A percentile compares a stretch with the other conserved stretches of the same genome.
Evolutionary conservation across 2,113 vertebrate genomes (phyloP).

Genomic region (Corythaixoides concolor): DNA sequence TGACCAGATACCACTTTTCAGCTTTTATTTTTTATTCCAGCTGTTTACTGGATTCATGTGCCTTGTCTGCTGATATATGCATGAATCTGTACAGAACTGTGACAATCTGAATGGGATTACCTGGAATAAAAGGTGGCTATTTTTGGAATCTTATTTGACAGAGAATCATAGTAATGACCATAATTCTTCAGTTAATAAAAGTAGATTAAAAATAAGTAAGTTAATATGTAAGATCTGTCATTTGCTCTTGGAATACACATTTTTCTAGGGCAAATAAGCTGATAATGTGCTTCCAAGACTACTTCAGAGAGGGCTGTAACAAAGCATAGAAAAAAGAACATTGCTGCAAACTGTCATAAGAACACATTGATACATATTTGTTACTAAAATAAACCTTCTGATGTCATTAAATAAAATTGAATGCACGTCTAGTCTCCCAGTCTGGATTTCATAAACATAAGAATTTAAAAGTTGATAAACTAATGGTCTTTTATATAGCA

Average conservation of each 20-base stretch:
- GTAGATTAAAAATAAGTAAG: neutral
- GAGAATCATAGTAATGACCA: neutral
- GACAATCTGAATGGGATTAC: neutral
- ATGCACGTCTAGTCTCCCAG: neutral
- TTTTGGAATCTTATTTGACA: neutral
- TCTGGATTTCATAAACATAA: neutral
- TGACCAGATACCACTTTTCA: neutral
- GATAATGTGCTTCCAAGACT: neutral
- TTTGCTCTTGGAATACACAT: neutral
- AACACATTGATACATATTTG: neutral
- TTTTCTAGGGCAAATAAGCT: neutral
- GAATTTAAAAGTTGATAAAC: neutral
- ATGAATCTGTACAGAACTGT: neutral
- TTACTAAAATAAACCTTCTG: neutral
- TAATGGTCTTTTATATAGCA: neutral
- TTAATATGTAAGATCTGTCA: neutral
- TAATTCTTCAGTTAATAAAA: neutral
- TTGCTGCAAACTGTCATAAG: rapidly evolving
- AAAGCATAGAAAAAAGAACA: neutral
- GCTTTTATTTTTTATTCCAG: neutral
- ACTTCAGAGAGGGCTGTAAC: neutral
- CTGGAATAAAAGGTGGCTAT: neutral
- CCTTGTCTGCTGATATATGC: neutral
- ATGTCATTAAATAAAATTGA: neutral
- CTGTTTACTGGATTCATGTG: neutral